Evolutionary conservation across 2,888 invertebrate species (phyloP).

Genomic region (Phyllotreta cruciferae): DNA sequence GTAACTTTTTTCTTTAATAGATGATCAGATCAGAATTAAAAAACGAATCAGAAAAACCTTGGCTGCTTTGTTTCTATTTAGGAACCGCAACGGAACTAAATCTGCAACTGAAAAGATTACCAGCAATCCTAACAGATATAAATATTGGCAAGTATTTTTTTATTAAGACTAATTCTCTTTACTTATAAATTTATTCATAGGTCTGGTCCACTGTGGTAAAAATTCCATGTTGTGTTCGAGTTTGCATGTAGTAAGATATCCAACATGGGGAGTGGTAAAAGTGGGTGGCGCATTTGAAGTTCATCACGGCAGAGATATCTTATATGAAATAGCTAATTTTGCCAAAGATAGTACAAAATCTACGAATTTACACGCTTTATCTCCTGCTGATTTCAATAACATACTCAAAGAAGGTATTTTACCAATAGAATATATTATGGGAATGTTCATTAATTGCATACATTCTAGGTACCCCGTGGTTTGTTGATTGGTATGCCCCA

Average conservation of each 20-base stretch:
- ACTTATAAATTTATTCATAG: conserved; percentile 46
- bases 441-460: conserved; percentile 16
- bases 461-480: conserved; percentile 63
- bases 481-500: conserved; percentile 79
- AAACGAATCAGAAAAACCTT: conserved; percentile 56
- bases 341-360: conserved; percentile 67
- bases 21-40: conserved; percentile 44
- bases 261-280: conserved; percentile 78
- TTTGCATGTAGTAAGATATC: conserved; percentile 67
- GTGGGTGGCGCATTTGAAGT: conserved; percentile 77
- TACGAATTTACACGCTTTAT: conserved; percentile 68
- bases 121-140: conserved; percentile 64
- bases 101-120: conserved; percentile 69
- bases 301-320: conserved; percentile 69
- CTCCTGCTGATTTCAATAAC: conserved; percentile 67
- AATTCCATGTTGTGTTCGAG: conserved; percentile 66
- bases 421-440: background rate
- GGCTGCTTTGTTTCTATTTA: conserved; percentile 66
- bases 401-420: conserved; percentile 62
- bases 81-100: conserved; percentile 63
- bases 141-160: conserved; percentile 60
- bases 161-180: background rate
- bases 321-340: conserved; percentile 69
- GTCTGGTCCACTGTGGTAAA: conserved; percentile 69
- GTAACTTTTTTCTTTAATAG: conserved; percentile 34